Base-by-base conservation (phyloP, 2,888 invertebrate genomes). In the Lasius fuliginosus region DNA sequence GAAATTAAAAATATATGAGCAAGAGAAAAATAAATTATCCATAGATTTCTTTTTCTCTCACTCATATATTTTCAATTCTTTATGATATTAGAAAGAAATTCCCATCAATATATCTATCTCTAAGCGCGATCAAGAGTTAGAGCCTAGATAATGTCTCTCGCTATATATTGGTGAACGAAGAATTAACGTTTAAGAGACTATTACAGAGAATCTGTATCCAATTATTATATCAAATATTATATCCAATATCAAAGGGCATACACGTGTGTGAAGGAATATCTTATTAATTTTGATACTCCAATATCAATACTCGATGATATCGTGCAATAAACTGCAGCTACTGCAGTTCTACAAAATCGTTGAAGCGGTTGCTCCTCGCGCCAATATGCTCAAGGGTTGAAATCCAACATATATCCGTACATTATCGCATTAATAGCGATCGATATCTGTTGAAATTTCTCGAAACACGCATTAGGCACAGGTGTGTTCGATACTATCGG, bases 401-500 rank as follows among this genome's bases (percentile, higher is more conserved):
- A 65, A 76, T 76, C 33, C 76, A 56, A 40, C 49, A 23, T 46
- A 15, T 18, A 42, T 1, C 15, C 18, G 53, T 23, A 15, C 12
- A 15, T 5, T 9, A n/a, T n/a, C 11, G 15, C 46, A 18, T 49
- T 68, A 56, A 77, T 68, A 68, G 12, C 18, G 40, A 64, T 23
- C 23, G 30, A 71, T 71, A 79, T 42, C 58, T 23, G 53, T 53
- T 18, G 49, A 71, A 79, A 71, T 71, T 18, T 60, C 46, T 12
- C 33, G 58, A 81, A 60, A 46, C 8, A 9, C 60, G 60, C 73
- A 73, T 73, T 56, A 69, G 33, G 36, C 42, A 23, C 36, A 81
- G 42, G 46, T 81, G 46, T 81, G 46, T 46, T 81, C 73, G 79
- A 81, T 73, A 81, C 60, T 33, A 77, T 36, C 4, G 30, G 56